These are phyloP conservation scores for Entomyzon cyanotis DNA, from an alignment of 2,113 vertebrate species.

Conservation along the genomic window DNA sequence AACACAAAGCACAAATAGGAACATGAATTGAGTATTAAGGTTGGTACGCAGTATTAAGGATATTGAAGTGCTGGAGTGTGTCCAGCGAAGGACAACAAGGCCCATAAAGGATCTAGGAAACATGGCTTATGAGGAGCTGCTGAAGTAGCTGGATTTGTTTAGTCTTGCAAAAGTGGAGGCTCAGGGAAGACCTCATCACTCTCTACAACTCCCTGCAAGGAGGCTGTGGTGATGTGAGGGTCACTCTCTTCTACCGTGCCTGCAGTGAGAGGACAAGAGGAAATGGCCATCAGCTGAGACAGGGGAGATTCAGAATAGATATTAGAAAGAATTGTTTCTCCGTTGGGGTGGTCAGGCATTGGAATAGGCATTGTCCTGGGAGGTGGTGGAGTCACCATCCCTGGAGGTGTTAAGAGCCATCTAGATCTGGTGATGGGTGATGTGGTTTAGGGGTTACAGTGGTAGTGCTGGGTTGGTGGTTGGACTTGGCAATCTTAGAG, in stretches of 20 bases:
- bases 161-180: background rate
- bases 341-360: background rate
- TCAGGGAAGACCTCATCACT: background rate
- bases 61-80: background rate
- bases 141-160: background rate
- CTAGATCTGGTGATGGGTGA: background rate
- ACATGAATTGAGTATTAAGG: background rate
- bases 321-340: no score
- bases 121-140: background rate
- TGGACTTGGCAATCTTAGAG: background rate
- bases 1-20: background rate
- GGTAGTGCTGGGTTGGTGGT: background rate
- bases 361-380: background rate
- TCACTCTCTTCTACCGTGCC: background rate
- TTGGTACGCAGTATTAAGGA: background rate
- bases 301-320: background rate
- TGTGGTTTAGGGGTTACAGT: background rate
- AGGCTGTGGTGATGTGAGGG: background rate
- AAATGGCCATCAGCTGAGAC: background rate
- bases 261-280: background rate
- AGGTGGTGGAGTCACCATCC: background rate
- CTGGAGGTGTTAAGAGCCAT: background rate
- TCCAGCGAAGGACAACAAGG: background rate
- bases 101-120: background rate
- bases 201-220: background rate